Conservation (phyloP, 2,113 vertebrate genomes). For the Rhadina sibilatrix region DNA sequence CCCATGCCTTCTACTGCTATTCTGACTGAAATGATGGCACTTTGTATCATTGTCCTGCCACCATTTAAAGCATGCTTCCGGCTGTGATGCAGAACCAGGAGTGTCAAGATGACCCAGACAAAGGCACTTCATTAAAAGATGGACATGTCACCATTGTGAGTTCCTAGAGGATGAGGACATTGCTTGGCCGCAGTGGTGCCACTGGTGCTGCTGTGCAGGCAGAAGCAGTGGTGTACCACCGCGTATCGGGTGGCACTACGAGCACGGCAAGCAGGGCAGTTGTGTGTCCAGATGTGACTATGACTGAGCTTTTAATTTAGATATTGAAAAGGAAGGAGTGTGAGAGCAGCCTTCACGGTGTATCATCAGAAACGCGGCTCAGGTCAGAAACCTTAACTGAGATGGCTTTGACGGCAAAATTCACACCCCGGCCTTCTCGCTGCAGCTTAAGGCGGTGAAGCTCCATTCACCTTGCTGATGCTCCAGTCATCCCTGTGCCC, state of each 20-base stretch:
- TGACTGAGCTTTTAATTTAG: not conserved
- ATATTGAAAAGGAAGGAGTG: not conserved
- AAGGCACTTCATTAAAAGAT: not conserved
- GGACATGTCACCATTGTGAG: not conserved
- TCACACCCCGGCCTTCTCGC: not conserved
- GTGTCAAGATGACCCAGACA: not conserved
- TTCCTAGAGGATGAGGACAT: not conserved
- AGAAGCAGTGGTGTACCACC: not conserved
- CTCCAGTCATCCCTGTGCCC: not conserved
- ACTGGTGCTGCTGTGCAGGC: rapidly evolving
- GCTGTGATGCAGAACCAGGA: not conserved
- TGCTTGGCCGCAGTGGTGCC: not conserved
- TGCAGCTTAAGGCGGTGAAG: not conserved
- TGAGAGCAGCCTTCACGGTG: not conserved
- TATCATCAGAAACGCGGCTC: not conserved
- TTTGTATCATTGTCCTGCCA: not conserved
- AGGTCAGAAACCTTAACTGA: not conserved
- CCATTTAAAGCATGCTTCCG: not conserved
- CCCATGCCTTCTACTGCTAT: not conserved
- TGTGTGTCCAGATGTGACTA: not conserved
- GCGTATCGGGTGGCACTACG: rapidly evolving
- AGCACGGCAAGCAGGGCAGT: not conserved
- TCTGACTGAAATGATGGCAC: not conserved
- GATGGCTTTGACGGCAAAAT: not conserved
- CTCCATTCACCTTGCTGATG: not conserved